Evolutionary conservation across 2,888 invertebrate genomes (phyloP), one percentile per base, ranked within the genome.

Genomic region (Amblyjoppa fuscipennis): DNA sequence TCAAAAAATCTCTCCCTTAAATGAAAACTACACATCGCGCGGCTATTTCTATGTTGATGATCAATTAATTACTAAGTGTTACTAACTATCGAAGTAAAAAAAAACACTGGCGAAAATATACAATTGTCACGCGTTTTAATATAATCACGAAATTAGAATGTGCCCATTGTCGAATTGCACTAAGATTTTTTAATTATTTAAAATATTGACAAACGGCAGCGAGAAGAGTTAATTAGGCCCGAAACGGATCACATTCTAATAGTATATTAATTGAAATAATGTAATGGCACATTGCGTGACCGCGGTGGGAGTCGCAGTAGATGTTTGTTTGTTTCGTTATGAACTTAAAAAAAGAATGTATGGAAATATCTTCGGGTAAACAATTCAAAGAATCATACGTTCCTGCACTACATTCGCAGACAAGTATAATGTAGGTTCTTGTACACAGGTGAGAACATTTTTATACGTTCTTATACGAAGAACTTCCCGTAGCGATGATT

Each of bases 241-340:
- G 0, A 25, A 25, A 38, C 41, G 53, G 28, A 73, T 59, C 59
- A 56, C 41, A 66, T 61, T 71, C 28, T 4, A 64, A 61, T 51
- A 38, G 61, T 49, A n/a, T 1, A 25, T 56, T 28, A 34, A 45
- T 25, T 20, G 38, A 51, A 38, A 56, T 38, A 38, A 53, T 13
- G 31, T 28, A 73, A 73, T 80, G 71, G 80, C 79, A 79, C 64
- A 49, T n/a, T 61, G 64, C 61, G 49, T 70, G 70, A 70, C 56
- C 31, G 5, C 28, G 1, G 20, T 79, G 51, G 25, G 70, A 45
- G 34, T 20, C 56, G 31, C 49, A 61, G 11, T 70, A 31, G 28
- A 20, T 61, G 38, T 13, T 31, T 34, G 25, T 13, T 25, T 61
- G 34, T 13, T 51, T 31, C 31, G 20, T 64, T 61, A 9, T 41